Conservation (phyloP, 2,888 invertebrate species). For the Aspidiotus destructor region DNA sequence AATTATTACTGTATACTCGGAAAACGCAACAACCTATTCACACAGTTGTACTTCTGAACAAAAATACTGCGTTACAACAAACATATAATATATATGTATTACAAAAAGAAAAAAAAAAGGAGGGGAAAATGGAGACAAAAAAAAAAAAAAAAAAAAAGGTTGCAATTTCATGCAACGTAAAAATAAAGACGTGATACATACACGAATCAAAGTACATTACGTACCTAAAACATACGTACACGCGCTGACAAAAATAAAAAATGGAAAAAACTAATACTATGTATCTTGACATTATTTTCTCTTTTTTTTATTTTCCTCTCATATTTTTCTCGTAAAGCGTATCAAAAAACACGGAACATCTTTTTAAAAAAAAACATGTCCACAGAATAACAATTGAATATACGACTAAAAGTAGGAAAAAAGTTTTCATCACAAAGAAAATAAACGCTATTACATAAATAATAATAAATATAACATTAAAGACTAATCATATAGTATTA, state of each 20-base stretch:
- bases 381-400: slow-evolving; percentile 17
- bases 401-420: slow-evolving; percentile 23
- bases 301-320: no score
- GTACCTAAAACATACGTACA: no score
- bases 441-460: not conserved
- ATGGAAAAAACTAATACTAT: slow-evolving; percentile 11
- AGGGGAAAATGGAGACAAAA: not conserved
- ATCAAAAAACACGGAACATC: slow-evolving; percentile 14
- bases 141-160: slow-evolving; percentile 16
- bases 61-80: slow-evolving; percentile 6
- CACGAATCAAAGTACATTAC: no score
- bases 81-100: slow-evolving; percentile 27
- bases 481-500: no score
- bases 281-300: no score
- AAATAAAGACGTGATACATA: slow-evolving; percentile 23
- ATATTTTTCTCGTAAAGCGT: slow-evolving; percentile 18
- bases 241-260: slow-evolving; percentile 10
- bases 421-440: slow-evolving; percentile 15
- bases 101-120: slow-evolving; percentile 13
- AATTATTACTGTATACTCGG: no score
- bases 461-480: no score
- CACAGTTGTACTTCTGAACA: not conserved
- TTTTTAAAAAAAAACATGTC: slow-evolving; percentile 8
- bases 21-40: no score
- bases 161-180: slow-evolving; percentile 21